Conservation (phyloP, 2,113 vertebrate species). For the Cnemophilus loriae region DNA sequence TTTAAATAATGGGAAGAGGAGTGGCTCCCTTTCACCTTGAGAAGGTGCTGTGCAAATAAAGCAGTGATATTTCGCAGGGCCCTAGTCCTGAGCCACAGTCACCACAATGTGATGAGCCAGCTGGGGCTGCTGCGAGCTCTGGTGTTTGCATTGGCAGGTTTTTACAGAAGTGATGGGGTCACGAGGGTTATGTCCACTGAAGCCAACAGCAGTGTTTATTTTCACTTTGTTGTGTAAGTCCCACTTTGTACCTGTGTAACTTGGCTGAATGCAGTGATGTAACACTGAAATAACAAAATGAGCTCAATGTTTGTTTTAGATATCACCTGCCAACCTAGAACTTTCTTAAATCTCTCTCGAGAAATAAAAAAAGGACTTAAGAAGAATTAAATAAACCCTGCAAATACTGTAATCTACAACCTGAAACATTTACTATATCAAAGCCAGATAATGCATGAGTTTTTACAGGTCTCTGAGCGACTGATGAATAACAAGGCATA, state of each 20-base stretch:
- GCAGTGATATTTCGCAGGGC: neutral
- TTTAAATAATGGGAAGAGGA: neutral
- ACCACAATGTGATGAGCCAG: neutral
- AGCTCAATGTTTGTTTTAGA: conserved; percentile 43
- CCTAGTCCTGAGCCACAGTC: neutral
- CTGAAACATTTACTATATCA: neutral
- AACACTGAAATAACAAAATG: conserved; percentile 21
- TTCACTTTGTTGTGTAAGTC: neutral
- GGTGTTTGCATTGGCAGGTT: conserved; percentile 32
- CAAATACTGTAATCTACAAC: neutral
- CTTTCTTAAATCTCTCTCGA: neutral
- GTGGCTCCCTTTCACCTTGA: neutral
- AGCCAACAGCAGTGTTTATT: conserved; percentile 40
- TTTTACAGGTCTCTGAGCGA: neutral
- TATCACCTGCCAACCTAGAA: neutral
- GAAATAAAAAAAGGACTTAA: neutral
- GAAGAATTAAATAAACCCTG: neutral
- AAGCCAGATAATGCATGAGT: neutral
- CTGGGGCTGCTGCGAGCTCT: neutral
- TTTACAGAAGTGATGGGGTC: conserved; percentile 5
- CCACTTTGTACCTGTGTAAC: conserved; percentile 23
- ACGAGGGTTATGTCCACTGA: conserved; percentile 12
- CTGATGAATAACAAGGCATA: neutral
- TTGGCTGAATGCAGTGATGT: conserved; percentile 7
- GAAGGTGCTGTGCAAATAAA: neutral